Evolutionary conservation across 2,888 invertebrate genomes (phyloP), one percentile per base, ranked within the genome.

Genomic region (Chloromyia formosa): DNA sequence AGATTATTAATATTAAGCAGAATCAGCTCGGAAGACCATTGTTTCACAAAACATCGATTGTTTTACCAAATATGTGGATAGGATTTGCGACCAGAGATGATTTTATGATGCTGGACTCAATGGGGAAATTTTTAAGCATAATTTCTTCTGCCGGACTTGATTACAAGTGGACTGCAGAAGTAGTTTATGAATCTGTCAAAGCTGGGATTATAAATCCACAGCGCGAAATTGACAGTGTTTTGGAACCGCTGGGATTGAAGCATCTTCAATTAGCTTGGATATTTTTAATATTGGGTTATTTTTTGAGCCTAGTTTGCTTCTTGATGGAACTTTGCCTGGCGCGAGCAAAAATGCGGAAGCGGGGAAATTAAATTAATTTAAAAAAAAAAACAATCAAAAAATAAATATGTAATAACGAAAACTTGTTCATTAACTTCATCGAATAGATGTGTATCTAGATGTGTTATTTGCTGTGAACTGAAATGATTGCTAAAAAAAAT

Each of bases 131-230:
- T 16, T 4, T 53, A 14, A 16, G 14, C 10, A 4, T 14, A 5
- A 16, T 16, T 12, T 53, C 14, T 10, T 14, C 14, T 14, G 9
- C 35, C 3, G 61, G 61, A 27, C 61, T 61, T 7, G 20, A 23
- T 61, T 12, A n/a, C 9, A 61, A 61, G 16, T 61, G 61, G 61
- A n/a, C n/a, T 2, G n/a, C 20, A 23, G 61, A 61, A 12, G 27
- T 27, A n/a, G 22, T 61, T 12, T 9, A 23, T 27, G 61, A 61
- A 61, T 23, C 23, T 61, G 35, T 61, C 7, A 27, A 27, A 27
- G 61, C 61, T 27, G 35, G 35, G 1, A 61, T 61, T 27, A 61
- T 61, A 1, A 1, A 27, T 0, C 10, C 12, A 14, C 10, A 14
- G 22, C 23, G 16, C 9, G 1, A n/a, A 10, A 27, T 27, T 27